Percentiles rank a stretch among this genome's conserved stretches.
Conservation (phyloP, 1,140 invertebrate genomes). For the Leptinotarsa texana region DNA sequence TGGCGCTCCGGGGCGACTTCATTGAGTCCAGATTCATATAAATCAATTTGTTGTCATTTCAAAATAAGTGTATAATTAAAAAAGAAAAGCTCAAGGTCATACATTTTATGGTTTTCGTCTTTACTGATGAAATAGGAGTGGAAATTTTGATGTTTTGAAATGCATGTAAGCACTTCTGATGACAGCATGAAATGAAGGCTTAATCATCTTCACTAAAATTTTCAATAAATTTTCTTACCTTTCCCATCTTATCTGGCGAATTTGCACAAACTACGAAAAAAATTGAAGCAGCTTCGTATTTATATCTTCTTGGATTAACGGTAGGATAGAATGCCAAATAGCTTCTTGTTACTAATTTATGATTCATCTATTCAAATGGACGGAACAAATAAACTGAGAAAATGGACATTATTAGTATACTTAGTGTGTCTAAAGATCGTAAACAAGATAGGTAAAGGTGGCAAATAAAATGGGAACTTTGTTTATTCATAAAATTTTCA, state of each 20-base stretch:
- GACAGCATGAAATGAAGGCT: background rate
- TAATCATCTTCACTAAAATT: background rate
- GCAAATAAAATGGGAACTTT: background rate
- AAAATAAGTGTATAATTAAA: too few relatives aligned
- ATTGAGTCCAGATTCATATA: too few relatives aligned
- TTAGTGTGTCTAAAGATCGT: constrained; percentile 3
- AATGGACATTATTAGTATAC: constrained; percentile 1
- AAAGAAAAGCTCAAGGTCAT: too few relatives aligned
- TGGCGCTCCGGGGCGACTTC: too few relatives aligned
- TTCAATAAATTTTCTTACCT: background rate
- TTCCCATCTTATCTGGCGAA: background rate
- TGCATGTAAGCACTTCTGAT: background rate
- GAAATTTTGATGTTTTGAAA: background rate
- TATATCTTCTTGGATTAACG: background rate
- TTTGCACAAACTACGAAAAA: background rate
- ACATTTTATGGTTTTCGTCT: too few relatives aligned
- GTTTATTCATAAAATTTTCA: too few relatives aligned
- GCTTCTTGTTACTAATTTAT: background rate
- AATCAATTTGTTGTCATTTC: too few relatives aligned
- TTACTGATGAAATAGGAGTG: too few relatives aligned
- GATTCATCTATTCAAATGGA: background rate
- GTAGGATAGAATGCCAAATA: background rate
- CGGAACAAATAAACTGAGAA: background rate
- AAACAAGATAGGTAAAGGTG: constrained; percentile 5
- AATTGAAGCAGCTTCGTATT: background rate